A percentile compares a stretch with the other conserved stretches of the same genome.
Evolutionary conservation across 2,797 vertebrate genomes (phyloP).

Genomic region (Borostomias antarcticus): DNA sequence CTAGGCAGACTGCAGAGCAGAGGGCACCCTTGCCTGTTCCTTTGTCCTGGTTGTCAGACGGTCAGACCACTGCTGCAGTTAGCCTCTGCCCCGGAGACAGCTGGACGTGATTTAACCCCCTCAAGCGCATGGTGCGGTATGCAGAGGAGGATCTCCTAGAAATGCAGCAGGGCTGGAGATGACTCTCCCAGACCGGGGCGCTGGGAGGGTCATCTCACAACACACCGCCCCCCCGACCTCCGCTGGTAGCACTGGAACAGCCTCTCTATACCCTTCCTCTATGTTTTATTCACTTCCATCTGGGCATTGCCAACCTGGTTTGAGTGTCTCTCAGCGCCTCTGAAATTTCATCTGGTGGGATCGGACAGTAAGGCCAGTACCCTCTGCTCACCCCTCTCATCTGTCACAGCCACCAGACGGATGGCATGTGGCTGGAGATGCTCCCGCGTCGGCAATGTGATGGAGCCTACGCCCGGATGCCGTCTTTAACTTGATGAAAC

Average conservation of each 20-base stretch:
- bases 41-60: not conserved
- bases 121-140: slow-evolving; percentile 2
- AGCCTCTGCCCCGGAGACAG: slow-evolving; percentile 22
- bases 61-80: slow-evolving; percentile 8
- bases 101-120: slow-evolving; percentile 27
- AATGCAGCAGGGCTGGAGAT: slow-evolving; percentile 8
- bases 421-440: slow-evolving; percentile 17
- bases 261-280: slow-evolving; percentile 39
- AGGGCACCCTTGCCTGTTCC: not conserved
- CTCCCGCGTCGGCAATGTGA: not conserved
- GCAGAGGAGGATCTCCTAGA: slow-evolving; percentile 20
- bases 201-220: no score
- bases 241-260: slow-evolving; percentile 31
- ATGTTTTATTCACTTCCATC: slow-evolving; percentile 80
- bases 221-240: no score
- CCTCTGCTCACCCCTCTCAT: slow-evolving; percentile 54
- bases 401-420: slow-evolving; percentile 58
- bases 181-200: no score
- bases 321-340: slow-evolving; percentile 60
- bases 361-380: slow-evolving; percentile 56
- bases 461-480: no score
- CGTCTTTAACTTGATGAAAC: no score
- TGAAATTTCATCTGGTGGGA: slow-evolving; percentile 79
- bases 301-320: slow-evolving; percentile 75
- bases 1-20: not conserved